Conservation (phyloP, 2,113 vertebrate species). For the Camarhynchus parvulus region DNA sequence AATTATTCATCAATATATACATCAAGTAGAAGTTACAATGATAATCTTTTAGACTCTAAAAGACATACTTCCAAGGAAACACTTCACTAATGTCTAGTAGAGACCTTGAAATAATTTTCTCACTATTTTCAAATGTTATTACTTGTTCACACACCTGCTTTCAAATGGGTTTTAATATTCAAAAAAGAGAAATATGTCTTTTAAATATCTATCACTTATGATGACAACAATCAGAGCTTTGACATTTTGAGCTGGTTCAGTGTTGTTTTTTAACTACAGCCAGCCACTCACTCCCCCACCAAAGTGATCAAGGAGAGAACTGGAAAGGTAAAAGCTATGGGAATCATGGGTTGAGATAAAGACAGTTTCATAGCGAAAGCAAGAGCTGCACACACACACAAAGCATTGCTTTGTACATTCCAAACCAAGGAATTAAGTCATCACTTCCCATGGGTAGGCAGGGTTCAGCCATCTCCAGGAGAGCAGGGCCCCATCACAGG, state of each 20-base stretch:
- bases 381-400: not conserved
- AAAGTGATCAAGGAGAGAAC: not conserved
- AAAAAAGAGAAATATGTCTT: not conserved
- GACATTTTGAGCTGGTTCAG: not conserved
- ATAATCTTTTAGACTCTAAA: not conserved
- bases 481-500: no score
- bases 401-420: not conserved
- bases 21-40: not conserved
- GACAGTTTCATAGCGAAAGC: not conserved
- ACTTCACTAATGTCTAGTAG: not conserved
- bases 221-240: not conserved
- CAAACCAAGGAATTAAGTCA: not conserved
- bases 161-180: not conserved
- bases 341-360: not conserved
- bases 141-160: not conserved
- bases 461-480: not conserved
- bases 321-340: not conserved
- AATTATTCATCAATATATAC: not conserved
- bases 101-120: not conserved
- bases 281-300: accelerated
- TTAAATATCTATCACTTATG: not conserved
- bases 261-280: not conserved
- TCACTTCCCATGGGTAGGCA: not conserved
- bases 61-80: not conserved
- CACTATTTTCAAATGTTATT: not conserved